These are phyloP conservation scores for Trichogramma evanescens DNA, from an alignment of 2,888 invertebrate species.

Conservation along the genomic window DNA sequence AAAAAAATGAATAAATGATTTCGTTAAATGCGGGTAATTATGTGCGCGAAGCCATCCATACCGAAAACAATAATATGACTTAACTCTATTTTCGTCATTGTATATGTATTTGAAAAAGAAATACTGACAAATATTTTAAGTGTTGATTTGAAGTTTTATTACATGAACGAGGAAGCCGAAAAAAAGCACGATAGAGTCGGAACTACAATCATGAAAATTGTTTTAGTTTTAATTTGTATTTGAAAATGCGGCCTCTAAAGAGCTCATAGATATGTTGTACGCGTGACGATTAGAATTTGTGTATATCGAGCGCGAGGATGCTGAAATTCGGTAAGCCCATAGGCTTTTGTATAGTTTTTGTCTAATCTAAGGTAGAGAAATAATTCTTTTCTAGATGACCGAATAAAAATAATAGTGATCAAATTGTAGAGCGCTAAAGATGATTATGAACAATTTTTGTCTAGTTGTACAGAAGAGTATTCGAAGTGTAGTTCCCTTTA, in stretches of 20 bases:
- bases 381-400: conserved; percentile 10
- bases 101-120: conserved; percentile 13
- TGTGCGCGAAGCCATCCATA: conserved; percentile 29
- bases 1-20: conserved; percentile 11
- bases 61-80: conserved; percentile 24
- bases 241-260: conserved; percentile 16
- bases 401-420: conserved; percentile 4
- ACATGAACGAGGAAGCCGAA: conserved; percentile 18
- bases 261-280: conserved; percentile 12
- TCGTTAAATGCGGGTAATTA: not conserved
- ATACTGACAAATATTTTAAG: conserved; percentile 18
- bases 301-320: conserved; percentile 5
- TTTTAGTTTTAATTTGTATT: conserved; percentile 11
- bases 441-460: not conserved
- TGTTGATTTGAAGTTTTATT: conserved; percentile 18
- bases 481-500: conserved; percentile 5
- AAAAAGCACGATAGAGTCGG: conserved; percentile 9
- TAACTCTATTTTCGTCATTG: conserved; percentile 18
- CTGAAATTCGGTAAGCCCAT: conserved; percentile 3
- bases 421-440: conserved; percentile 3
- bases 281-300: not conserved
- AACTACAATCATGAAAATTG: conserved; percentile 10
- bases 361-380: conserved; percentile 14
- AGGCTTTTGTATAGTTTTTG: conserved; percentile 20
- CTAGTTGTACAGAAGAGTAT: conserved; percentile 9